These are phyloP conservation scores for Corythornis madagascariensis DNA, from an alignment of 2,113 vertebrate species.

Conservation along the genomic window DNA sequence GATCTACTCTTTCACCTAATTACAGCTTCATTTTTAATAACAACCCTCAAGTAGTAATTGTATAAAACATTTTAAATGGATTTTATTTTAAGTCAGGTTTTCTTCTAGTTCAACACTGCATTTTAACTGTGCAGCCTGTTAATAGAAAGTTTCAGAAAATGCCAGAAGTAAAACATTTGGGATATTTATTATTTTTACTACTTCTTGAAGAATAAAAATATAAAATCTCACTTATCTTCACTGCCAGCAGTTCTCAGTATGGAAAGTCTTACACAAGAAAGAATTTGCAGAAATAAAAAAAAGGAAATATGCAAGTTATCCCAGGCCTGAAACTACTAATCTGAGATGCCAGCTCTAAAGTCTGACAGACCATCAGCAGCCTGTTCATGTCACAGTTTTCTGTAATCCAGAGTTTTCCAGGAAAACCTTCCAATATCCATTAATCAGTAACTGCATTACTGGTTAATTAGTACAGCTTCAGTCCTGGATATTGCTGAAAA, in stretches of 20 bases:
- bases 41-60: not conserved
- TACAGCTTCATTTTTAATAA: not conserved
- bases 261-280: not conserved
- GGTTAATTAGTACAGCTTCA: not conserved
- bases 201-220: not conserved
- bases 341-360: not conserved
- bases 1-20: not conserved
- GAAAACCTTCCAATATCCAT: not conserved
- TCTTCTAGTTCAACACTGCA: not conserved
- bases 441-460: not conserved
- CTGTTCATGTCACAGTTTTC: not conserved
- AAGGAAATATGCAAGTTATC: not conserved
- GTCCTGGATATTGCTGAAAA: not conserved
- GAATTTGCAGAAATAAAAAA: not conserved
- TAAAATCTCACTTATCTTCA: not conserved
- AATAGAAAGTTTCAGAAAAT: not conserved
- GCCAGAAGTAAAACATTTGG: not conserved
- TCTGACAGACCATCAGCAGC: not conserved
- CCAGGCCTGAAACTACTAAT: not conserved
- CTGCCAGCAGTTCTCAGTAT: not conserved
- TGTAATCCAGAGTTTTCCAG: not conserved
- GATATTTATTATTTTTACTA: slow-evolving; percentile 10
- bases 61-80: not conserved
- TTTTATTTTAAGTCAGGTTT: not conserved
- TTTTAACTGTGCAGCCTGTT: not conserved